These are phyloP conservation scores for Macaria liturata DNA, from an alignment of 2,888 invertebrate genomes.

Conservation along the genomic window DNA sequence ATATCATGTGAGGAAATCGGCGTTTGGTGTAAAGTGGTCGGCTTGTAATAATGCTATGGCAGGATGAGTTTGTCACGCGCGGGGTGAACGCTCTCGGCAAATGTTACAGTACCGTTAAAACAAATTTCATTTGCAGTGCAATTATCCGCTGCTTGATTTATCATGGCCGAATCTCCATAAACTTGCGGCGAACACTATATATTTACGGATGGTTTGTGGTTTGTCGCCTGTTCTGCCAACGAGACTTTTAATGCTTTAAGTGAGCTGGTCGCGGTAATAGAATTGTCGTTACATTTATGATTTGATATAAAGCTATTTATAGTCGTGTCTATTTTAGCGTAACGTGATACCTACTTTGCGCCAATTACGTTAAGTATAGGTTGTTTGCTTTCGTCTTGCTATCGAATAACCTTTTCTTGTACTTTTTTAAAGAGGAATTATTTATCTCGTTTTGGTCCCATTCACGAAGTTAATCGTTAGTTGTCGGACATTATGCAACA, in stretches of 20 bases:
- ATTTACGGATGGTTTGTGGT: slow-evolving; percentile 10
- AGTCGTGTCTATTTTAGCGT: too few relatives aligned
- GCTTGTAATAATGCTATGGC: slow-evolving; percentile 58
- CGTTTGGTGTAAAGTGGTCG: slow-evolving; percentile 32
- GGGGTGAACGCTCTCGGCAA: slow-evolving; percentile 71
- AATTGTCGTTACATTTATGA: too few relatives aligned
- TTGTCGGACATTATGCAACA: too few relatives aligned
- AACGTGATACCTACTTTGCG: too few relatives aligned
- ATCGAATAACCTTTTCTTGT: too few relatives aligned
- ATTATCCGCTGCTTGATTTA: slow-evolving; percentile 25
- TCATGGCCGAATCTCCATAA: slow-evolving; percentile 6
- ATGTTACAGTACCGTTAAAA: slow-evolving; percentile 58
- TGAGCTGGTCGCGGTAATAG: too few relatives aligned
- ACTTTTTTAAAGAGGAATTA: too few relatives aligned
- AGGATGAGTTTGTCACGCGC: slow-evolving; percentile 70
- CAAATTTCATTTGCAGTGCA: slow-evolving; percentile 43
- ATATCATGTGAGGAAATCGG: slow-evolving; percentile 24
- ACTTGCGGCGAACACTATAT: background rate
- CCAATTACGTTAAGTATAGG: too few relatives aligned
- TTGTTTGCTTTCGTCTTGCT: too few relatives aligned
- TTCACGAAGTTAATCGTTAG: too few relatives aligned
- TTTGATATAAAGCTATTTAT: too few relatives aligned
- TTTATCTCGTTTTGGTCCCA: too few relatives aligned
- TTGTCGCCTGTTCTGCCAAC: slow-evolving; percentile 5
- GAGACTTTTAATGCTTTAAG: background rate